Conservation (phyloP, 2,888 invertebrate species). For the Melolontha melolontha region DNA sequence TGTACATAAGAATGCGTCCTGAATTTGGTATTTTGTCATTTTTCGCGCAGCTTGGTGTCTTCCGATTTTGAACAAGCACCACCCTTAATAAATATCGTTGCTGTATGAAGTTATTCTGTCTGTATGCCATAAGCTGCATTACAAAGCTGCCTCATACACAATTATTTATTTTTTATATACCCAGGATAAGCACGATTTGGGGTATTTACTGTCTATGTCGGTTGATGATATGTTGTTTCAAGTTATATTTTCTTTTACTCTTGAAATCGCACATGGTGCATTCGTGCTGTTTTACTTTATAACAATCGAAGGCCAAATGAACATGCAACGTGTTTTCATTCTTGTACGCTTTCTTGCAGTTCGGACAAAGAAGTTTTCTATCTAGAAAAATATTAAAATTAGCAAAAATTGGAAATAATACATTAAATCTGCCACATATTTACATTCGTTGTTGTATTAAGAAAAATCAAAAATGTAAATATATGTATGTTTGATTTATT, state of each 20-base stretch:
- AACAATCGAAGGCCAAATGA: slow-evolving; percentile 41
- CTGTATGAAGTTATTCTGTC: no score
- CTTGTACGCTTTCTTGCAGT: slow-evolving; percentile 40
- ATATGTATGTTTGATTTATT: no score
- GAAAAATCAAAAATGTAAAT: no score
- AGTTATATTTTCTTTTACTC: slow-evolving; percentile 46
- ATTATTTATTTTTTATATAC: no score
- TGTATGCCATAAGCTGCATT: no score
- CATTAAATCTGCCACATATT: background rate
- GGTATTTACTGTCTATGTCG: slow-evolving; percentile 32
- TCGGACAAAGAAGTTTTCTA: slow-evolving; percentile 25
- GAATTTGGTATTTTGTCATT: no score
- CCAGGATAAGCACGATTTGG: no score
- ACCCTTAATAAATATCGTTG: no score
- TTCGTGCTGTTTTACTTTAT: slow-evolving; percentile 32
- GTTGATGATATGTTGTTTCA: slow-evolving; percentile 46
- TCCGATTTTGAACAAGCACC: no score
- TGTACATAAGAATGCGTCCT: no score
- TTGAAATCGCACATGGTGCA: slow-evolving; percentile 34
- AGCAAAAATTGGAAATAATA: background rate
- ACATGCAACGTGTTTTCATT: slow-evolving; percentile 39
- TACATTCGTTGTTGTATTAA: background rate
- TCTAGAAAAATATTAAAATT: slow-evolving; percentile 13
- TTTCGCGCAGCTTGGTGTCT: no score
- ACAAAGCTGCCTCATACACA: no score